Evolutionary conservation across 2,888 invertebrate species (phyloP).

Genomic region (Nomada hirtipes): DNA sequence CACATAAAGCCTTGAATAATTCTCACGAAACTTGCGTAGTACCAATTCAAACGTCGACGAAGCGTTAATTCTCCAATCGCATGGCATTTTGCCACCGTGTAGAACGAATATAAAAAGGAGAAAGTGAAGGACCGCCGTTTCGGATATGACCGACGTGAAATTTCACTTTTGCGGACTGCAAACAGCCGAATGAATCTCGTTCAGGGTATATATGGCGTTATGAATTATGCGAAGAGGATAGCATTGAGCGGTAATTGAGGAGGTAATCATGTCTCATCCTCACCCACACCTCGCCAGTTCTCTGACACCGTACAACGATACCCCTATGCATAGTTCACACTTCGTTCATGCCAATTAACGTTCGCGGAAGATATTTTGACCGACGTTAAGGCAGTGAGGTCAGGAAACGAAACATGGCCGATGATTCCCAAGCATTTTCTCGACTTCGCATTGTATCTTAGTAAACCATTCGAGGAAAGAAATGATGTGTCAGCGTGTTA

Average conservation of each 20-base stretch:
- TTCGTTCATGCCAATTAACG: conserved; percentile 72
- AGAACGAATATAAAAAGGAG: not conserved
- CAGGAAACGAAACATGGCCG: conserved; percentile 26
- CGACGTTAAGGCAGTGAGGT: conserved; percentile 44
- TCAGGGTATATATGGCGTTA: conserved; percentile 71
- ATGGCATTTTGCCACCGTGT: too few species aligned
- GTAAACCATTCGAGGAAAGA: not conserved
- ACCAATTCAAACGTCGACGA: too few species aligned
- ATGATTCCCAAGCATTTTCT: conserved; percentile 30
- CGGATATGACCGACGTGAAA: not conserved
- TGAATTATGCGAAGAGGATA: conserved; percentile 78
- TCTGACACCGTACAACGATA: conserved; percentile 66
- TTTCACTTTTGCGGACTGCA: conserved; percentile 14
- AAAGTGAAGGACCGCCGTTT: not conserved
- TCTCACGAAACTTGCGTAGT: not conserved
- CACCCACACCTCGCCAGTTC: conserved; percentile 71
- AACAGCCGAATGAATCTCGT: conserved; percentile 62
- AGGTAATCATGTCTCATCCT: conserved; percentile 81
- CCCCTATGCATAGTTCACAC: conserved; percentile 74
- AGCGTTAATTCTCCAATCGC: not conserved
- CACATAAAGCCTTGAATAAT: not conserved
- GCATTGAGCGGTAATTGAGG: conserved; percentile 82
- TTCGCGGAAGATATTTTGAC: conserved; percentile 65
- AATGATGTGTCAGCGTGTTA: too few species aligned
- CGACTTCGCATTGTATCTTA: not conserved